A percentile compares a stretch with the other conserved stretches of the same genome.
These are phyloP conservation scores for Pampus argenteus DNA, from an alignment of 2,797 vertebrate genomes.

Conservation along the genomic window DNA sequence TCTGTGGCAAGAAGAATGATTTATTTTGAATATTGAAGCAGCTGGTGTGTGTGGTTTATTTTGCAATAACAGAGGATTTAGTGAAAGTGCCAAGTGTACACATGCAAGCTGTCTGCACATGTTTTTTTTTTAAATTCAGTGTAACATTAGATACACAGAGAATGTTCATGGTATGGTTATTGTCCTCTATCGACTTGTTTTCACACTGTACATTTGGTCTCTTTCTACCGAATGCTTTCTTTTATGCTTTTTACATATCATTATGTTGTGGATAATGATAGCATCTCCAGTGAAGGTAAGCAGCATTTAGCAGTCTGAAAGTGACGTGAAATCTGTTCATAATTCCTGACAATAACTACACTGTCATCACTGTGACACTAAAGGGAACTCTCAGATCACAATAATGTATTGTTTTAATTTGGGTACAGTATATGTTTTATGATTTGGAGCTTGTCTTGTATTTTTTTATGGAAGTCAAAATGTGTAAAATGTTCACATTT, in stretches of 20 bases:
- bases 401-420: constrained; percentile 18
- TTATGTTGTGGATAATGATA: constrained; percentile 31
- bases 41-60: constrained; percentile 52
- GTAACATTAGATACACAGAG: constrained; percentile 37
- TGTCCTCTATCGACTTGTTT: constrained; percentile 46
- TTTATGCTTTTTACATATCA: constrained; percentile 56
- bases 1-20: constrained; percentile 75
- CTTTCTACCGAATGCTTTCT: constrained; percentile 57
- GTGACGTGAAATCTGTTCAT: constrained; percentile 34
- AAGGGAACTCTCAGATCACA: constrained; percentile 65
- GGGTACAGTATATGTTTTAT: constrained; percentile 26
- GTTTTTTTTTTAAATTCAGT: constrained; percentile 34
- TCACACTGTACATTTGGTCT: constrained; percentile 52
- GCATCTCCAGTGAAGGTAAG: constrained; percentile 30
- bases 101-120: constrained; percentile 28
- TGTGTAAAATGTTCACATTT: constrained; percentile 17
- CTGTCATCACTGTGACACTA: constrained; percentile 81
- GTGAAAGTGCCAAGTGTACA: constrained; percentile 29
- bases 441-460: constrained; percentile 38
- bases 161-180: constrained; percentile 58
- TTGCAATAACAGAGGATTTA: constrained; percentile 55
- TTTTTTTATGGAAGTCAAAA: constrained; percentile 29
- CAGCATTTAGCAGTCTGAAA: constrained; percentile 35
- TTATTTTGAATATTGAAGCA: constrained; percentile 75
- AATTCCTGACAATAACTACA: constrained; percentile 57